These are phyloP conservation scores for Urophycis tenuis DNA, from an alignment of 2,797 vertebrate species.

Conservation along the genomic window DNA sequence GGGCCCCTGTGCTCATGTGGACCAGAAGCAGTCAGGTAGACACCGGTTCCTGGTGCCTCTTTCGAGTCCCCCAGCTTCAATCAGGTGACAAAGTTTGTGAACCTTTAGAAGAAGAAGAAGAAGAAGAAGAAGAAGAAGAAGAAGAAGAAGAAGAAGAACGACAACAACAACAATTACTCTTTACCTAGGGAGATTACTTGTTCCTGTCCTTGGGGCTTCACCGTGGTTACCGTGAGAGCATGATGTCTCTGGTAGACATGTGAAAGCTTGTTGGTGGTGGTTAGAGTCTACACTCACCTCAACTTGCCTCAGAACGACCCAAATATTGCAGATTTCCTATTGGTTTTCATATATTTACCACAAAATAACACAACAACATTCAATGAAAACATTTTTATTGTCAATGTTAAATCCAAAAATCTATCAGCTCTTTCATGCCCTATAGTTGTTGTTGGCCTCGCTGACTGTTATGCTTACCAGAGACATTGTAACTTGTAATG, in stretches of 20 bases:
- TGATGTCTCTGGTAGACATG: conserved; percentile 63
- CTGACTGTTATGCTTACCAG: neutral
- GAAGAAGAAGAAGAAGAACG: too few species aligned
- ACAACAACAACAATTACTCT: too few species aligned
- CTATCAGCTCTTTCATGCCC: neutral
- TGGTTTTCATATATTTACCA: neutral
- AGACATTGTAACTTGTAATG: neutral
- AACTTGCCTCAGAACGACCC: conserved; percentile 59
- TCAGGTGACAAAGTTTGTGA: conserved; percentile 67
- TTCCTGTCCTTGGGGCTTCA: conserved; percentile 60
- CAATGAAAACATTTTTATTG: neutral
- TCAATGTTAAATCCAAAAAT: neutral
- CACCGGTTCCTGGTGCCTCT: conserved; percentile 55
- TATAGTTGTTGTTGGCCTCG: neutral
- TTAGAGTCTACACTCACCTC: conserved; percentile 61
- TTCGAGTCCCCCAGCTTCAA: conserved; percentile 31
- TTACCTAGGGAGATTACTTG: conserved; percentile 71
- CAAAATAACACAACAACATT: neutral
- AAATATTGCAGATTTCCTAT: too few species aligned
- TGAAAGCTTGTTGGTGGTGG: conserved; percentile 61
- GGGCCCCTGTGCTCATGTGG: neutral
- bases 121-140: too few species aligned
- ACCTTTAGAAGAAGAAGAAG: too few species aligned
- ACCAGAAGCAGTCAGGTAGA: neutral
- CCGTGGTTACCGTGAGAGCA: conserved; percentile 55